Percentiles rank a stretch among this genome's conserved stretches.
phyloP scores from a whole-genome alignment of 2,113 vertebrate species.

The Panthera leo region DNA sequence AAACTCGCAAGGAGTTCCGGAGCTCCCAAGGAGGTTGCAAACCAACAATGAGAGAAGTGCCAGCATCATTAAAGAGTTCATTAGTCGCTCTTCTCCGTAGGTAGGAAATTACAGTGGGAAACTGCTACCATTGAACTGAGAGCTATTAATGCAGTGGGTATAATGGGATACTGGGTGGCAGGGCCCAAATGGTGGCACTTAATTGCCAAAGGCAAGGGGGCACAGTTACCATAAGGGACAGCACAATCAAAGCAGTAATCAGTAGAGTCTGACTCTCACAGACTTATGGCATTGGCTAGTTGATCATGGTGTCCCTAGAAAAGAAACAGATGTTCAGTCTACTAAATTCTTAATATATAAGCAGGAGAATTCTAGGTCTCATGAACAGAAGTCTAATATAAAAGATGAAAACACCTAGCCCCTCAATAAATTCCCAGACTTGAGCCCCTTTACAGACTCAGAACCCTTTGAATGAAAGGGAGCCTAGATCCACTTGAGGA shows the following conservation, averaged over 20 bases:
- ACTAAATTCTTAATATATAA: not conserved
- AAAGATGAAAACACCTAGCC: not conserved
- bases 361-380: not conserved
- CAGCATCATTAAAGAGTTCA: not conserved
- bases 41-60: not conserved
- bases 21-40: not conserved
- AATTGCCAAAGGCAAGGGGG: not conserved
- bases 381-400: not conserved
- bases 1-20: not conserved
- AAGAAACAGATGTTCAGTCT: not conserved
- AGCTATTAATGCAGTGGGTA: not conserved
- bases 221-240: not conserved
- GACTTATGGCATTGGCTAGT: not conserved
- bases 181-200: not conserved
- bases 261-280: not conserved
- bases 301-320: not conserved
- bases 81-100: not conserved
- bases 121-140: not conserved
- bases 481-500: not conserved
- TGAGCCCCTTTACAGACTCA: not conserved
- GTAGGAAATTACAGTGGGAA: not conserved
- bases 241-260: not conserved
- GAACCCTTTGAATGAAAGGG: not conserved
- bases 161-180: not conserved
- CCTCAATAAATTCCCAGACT: not conserved